phyloP scores from a whole-genome alignment of 2,888 invertebrate genomes.

The Heliconius aoede region DNA sequence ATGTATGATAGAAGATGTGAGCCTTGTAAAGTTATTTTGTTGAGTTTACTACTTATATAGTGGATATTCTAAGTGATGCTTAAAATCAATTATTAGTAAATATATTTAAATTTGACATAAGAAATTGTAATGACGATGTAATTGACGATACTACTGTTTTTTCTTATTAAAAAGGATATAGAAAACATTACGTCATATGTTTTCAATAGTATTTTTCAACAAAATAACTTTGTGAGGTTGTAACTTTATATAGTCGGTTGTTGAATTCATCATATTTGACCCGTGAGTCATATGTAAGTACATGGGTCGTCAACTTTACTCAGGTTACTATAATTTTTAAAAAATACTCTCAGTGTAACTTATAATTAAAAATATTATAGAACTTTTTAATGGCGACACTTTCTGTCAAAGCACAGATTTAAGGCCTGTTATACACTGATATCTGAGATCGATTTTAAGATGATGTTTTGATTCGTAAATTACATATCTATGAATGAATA shows the following conservation, averaged over 20 bases:
- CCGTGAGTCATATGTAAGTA: slow-evolving; percentile 13
- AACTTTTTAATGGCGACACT: slow-evolving; percentile 5
- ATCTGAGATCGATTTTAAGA: too few relatives aligned
- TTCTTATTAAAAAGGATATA: background rate
- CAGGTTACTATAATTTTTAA: slow-evolving; percentile 6
- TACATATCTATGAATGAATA: too few relatives aligned
- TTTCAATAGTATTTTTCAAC: background rate
- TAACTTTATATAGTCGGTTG: slow-evolving; percentile 17
- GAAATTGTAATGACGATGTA: background rate
- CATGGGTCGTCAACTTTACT: slow-evolving; percentile 10
- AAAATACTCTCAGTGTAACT: slow-evolving; percentile 20
- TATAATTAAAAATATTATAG: slow-evolving; percentile 17
- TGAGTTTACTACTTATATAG: background rate
- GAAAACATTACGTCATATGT: background rate
- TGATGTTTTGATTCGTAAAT: too few relatives aligned
- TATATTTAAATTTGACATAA: too few relatives aligned
- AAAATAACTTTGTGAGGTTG: background rate
- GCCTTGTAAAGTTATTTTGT: slow-evolving; percentile 7
- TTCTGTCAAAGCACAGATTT: background rate
- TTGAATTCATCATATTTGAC: slow-evolving; percentile 13
- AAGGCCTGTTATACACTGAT: too few relatives aligned
- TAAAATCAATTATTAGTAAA: background rate
- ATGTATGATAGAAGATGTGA: slow-evolving; percentile 47
- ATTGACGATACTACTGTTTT: background rate
- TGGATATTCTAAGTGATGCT: background rate